phyloP scores from a whole-genome alignment of 2,888 invertebrate genomes.

The Poecilus cupreus region DNA sequence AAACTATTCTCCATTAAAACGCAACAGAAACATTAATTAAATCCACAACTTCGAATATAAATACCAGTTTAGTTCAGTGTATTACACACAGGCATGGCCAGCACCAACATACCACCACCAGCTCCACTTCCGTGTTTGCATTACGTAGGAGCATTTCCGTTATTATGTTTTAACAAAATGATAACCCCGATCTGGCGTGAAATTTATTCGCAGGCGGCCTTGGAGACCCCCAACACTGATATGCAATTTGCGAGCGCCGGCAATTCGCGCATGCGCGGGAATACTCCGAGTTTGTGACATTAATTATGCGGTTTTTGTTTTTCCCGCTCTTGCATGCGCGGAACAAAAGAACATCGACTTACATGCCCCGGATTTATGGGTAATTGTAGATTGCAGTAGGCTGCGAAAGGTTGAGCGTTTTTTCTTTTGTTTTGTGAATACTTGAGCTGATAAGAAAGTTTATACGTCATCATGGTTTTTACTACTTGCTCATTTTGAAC shows the following conservation, averaged over 20 bases:
- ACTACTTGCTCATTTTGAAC: background rate
- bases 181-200: conserved; percentile 51
- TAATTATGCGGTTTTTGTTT: conserved; percentile 51
- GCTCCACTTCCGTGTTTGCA: conserved; percentile 29
- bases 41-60: conserved; percentile 23
- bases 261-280: background rate
- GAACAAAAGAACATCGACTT: conserved; percentile 50
- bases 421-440: conserved; percentile 36
- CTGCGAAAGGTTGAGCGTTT: background rate
- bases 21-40: conserved; percentile 18
- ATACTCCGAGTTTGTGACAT: conserved; percentile 25
- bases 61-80: background rate
- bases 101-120: background rate
- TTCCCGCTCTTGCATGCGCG: conserved; percentile 40
- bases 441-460: conserved; percentile 11
- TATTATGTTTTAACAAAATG: conserved; percentile 55
- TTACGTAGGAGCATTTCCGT: conserved; percentile 50
- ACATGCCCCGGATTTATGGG: conserved; percentile 29
- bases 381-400: conserved; percentile 40
- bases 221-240: conserved; percentile 54
- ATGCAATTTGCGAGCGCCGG: conserved; percentile 51
- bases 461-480: conserved; percentile 23
- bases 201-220: conserved; percentile 45
- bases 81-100: background rate
- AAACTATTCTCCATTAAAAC: conserved; percentile 14